Conservation (phyloP, 2,888 invertebrate species). For the Agonum fuliginosum region DNA sequence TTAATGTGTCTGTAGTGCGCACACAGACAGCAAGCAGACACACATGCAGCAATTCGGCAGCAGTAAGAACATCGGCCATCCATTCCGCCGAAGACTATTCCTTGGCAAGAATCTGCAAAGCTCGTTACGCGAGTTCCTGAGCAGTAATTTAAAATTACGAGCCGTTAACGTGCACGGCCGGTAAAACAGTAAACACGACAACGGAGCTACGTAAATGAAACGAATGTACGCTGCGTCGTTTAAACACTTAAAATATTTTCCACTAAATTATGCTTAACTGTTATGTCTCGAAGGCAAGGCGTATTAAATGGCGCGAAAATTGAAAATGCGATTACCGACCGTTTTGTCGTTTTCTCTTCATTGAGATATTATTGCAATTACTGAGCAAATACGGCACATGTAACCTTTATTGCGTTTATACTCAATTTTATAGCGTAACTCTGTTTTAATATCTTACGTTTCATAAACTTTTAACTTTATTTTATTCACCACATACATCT, state of each 20-base stretch:
- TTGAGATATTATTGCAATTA: conserved; percentile 43
- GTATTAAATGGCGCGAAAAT: conserved; percentile 56
- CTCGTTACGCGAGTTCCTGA: conserved; percentile 49
- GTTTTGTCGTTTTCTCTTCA: conserved; percentile 48
- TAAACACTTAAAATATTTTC: conserved; percentile 60
- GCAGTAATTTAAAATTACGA: conserved; percentile 59
- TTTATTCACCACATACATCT: too few relatives aligned
- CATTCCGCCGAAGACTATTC: neutral
- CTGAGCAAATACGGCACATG: neutral
- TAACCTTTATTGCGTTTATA: conserved; percentile 13
- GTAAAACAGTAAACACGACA: conserved; percentile 57
- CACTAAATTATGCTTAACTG: conserved; percentile 58
- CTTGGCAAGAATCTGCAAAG: conserved; percentile 52
- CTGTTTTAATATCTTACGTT: too few relatives aligned
- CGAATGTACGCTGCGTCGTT: conserved; percentile 51
- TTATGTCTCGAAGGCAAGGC: conserved; percentile 38
- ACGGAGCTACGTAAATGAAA: conserved; percentile 50
- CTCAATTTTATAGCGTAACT: neutral
- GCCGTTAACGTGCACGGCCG: conserved; percentile 58
- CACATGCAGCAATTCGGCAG: neutral
- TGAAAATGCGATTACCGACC: conserved; percentile 41
- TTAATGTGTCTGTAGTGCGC: neutral
- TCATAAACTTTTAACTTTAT: too few relatives aligned
- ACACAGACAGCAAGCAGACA: neutral
- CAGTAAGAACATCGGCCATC: neutral